Percentiles rank a stretch among this genome's conserved stretches.
Conservation (phyloP, 92 coral and sea anemone genomes). For the Isaurus tuberculatus region DNA sequence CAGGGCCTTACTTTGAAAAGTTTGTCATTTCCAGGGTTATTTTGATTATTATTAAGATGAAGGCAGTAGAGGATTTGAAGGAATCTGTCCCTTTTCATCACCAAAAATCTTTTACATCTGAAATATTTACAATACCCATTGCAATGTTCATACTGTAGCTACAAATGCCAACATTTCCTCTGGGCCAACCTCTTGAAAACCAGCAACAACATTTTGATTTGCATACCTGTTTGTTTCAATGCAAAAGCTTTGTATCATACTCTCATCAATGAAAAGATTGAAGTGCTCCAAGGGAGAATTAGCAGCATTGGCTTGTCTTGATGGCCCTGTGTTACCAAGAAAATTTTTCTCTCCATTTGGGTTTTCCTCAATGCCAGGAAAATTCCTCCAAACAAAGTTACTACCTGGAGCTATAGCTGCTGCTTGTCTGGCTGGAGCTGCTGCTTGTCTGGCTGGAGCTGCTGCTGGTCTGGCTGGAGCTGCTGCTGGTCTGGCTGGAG, state of each 20-base stretch:
- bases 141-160: slow-evolving; percentile 33
- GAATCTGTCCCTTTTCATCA: background rate
- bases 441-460: slow-evolving; percentile 27
- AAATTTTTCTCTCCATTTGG: slow-evolving; percentile 27
- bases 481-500: slow-evolving; percentile 22
- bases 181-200: slow-evolving; percentile 36
- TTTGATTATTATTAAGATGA: slow-evolving; percentile 12
- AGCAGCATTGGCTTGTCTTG: slow-evolving; percentile 47
- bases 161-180: slow-evolving; percentile 32
- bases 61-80: slow-evolving; percentile 3
- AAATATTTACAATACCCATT: slow-evolving; percentile 39
- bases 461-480: slow-evolving; percentile 9
- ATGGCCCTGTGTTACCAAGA: slow-evolving; percentile 47
- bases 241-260: slow-evolving; percentile 22
- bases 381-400: slow-evolving; percentile 49
- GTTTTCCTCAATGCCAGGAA: slow-evolving; percentile 39
- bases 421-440: too few relatives aligned
- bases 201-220: slow-evolving; percentile 27
- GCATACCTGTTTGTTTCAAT: slow-evolving; percentile 58
- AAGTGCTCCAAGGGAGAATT: slow-evolving; percentile 31
- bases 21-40: background rate
- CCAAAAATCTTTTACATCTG: slow-evolving; percentile 37
- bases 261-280: slow-evolving; percentile 23
- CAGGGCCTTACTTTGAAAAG: background rate
- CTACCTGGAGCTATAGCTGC: slow-evolving; percentile 35